Base-by-base conservation (phyloP, 2,888 invertebrate species). In the Lapara coniferarum region DNA sequence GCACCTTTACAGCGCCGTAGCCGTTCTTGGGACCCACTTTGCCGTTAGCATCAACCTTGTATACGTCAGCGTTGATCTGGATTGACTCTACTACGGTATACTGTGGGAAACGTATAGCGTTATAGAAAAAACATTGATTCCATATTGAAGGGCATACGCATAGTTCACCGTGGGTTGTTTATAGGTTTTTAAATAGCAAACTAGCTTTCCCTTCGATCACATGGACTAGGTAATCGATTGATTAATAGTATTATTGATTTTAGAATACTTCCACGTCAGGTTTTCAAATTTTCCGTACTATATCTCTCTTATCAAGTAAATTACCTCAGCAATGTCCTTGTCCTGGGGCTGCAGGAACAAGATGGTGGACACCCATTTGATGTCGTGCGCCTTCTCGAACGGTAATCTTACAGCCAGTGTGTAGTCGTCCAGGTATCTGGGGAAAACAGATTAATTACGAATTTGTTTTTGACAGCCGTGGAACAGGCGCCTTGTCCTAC, bases 381-480 rank as follows among this genome's bases (percentile, higher is more conserved):
- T 78, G 73, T 94, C 94, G 69, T 95, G 95, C 0, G 96, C 87
- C 55, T 93, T 94, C 0, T 95, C 94, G 68, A 94, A 91, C 0
- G 96, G 95, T 30, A 95, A 82, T 25, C 94, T 90, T 0, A 96
- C 10, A 6, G 93, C 90, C 0, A 95, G 25, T 0, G 89, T 85
- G 55, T 89, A 72, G 46, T 95, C 94, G n/a, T 94, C 90, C 4
- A 88, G 81, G 46, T 84, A 83, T 51, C 95, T 95, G 75, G 83
- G 87, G 66, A 49, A 53, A 72, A 71, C 55, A 70, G 66, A 66
- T 58, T 57, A 58, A 49, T 19, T 56, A 55, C 25, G 19, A 25
- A 30, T 46, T 58, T 49, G 5, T 2, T 25, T 25, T 1, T 25
- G 25, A 25, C 25, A 25, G 25, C 25, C 2, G 25, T 25, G 25